Conservation (phyloP, 2,888 invertebrate genomes). For the Drosophila phalerata region DNA sequence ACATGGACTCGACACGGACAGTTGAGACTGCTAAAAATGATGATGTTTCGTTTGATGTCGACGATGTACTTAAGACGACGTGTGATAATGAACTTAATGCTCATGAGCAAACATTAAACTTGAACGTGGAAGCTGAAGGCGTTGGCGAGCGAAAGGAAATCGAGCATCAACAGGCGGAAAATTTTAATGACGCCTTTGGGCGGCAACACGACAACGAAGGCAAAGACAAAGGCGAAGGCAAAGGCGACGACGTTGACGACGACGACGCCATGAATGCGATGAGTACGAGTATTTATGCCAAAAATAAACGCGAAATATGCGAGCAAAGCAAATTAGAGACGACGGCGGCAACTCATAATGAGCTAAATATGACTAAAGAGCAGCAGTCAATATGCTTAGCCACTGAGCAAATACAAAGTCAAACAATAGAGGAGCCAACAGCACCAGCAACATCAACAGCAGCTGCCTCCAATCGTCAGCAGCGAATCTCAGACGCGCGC, state of each 20-base stretch:
- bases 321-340: constrained; percentile 74
- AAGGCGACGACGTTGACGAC: constrained; percentile 28
- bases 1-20: constrained; percentile 41
- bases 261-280: constrained; percentile 70
- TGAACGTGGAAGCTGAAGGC: constrained; percentile 60
- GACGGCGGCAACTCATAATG: constrained; percentile 58
- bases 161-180: constrained; percentile 76
- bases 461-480: constrained; percentile 48
- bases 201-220: constrained; percentile 52
- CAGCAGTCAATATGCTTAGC: constrained; percentile 71
- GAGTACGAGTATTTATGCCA: constrained; percentile 54
- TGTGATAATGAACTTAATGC: constrained; percentile 75
- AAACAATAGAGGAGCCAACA: constrained; percentile 45
- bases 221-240: constrained; percentile 18
- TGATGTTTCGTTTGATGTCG: constrained; percentile 22
- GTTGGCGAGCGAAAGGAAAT: constrained; percentile 70
- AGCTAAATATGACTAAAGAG: constrained; percentile 76
- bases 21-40: constrained; percentile 21
- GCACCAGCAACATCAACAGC: constrained; percentile 28
- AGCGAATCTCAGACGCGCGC: constrained; percentile 80
- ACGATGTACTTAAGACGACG: constrained; percentile 56
- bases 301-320: constrained; percentile 76
- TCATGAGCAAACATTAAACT: constrained; percentile 68
- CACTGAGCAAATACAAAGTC: constrained; percentile 62
- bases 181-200: constrained; percentile 79